Base-by-base conservation (phyloP, 2,113 vertebrate species). In the Pongo pygmaeus region DNA sequence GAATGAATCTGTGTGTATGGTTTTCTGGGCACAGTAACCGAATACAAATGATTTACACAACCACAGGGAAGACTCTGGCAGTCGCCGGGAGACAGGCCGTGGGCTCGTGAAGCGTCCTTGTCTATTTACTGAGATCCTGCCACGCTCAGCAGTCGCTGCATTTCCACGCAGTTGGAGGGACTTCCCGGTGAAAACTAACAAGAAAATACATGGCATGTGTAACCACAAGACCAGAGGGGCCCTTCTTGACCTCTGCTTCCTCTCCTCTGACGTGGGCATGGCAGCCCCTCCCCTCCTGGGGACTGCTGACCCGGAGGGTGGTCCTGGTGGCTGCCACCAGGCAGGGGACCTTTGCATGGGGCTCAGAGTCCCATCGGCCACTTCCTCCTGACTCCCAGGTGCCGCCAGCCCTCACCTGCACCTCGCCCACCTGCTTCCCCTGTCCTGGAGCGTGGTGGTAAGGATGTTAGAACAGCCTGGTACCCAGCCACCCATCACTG, bases 61-160 rank as follows among this genome's bases (percentile, higher is more conserved):
- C 2, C 4, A 10, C 8, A 38, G 70, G 2, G 10, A 32, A 23
- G 10, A 35, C 13, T 16, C 12, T 3, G 6, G 16, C 10, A 12
- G n/a, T 17, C 38, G 74, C 74, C 7, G 10, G 18, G 18, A 20
- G 35, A 27, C 12, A n/a, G 3, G 22, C n/a, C n/a, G 14, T 1
- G 23, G 52, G 67, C 57, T 87, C 16, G 12, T 32, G 35, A 12
- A 35, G 40, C 3, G 1, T 9, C 79, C 22, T 18, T 3, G 20
- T 52, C 64, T n/a, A 11, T 38, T 52, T 32, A 23, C 35, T 38
- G 8, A 70, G 67, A 72, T 40, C 67, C 50, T 14, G n/a, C n/a
- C 2, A 25, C 0, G 9, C 23, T 27, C 13, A 7, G 22, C 22
- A 18, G 35, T 32, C 40, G 4, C 35, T 30, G 1, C 40, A 10